Base-by-base conservation (phyloP, 2,113 vertebrate species). In the Microtus richardsoni region DNA sequence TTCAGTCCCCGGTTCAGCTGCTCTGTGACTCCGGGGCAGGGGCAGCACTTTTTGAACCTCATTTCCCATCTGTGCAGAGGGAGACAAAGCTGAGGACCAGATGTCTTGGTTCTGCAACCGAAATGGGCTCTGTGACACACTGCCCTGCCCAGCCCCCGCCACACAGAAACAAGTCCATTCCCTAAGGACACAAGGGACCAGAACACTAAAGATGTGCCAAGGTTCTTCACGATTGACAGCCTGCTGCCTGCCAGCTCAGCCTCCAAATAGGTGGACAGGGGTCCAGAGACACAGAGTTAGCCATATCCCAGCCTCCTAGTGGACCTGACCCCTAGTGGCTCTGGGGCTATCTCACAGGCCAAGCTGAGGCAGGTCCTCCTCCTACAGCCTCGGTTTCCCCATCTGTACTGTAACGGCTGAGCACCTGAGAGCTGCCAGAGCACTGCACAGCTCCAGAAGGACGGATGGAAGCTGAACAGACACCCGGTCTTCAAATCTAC, bases 181-280 rank as follows among this genome's bases (percentile, higher is more conserved):
- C 33, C 14, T 19, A 24, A n/a, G 49, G 64, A n/a, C 14, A 11
- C 6, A 13, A 21, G n/a, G 68, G 13, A 2, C 44, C 5, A 0
- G 62, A n/a, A 62, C n/a, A 70, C 4, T 3, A 30, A 74, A 30
- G 26, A 13, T 17, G 3, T 9, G 0, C 2, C 17, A 0, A 1
- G 8, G 0, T 41, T 22, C 77, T n/a, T 62, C 13, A 6, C 28
- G 24, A 17, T 71, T 16, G 5, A 21, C 39, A 84, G 26, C 49
- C 73, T n/a, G 39, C 19, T 41, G 3, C 30, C 52, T 36, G 19
- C 4, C 17, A 36, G 33, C 79, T 58, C 5, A 87, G 82, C 66
- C 86, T 47, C 47, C 66, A 68, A 19, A 47, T 41, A 49, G 14
- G 14, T 28, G 52, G 82, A 78, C 39, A 41, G 73, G 95, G 96